Percentiles rank a stretch among this genome's conserved stretches.
Evolutionary conservation across 2,113 vertebrate genomes (phyloP).

Genomic region (Marmota flaviventris): DNA sequence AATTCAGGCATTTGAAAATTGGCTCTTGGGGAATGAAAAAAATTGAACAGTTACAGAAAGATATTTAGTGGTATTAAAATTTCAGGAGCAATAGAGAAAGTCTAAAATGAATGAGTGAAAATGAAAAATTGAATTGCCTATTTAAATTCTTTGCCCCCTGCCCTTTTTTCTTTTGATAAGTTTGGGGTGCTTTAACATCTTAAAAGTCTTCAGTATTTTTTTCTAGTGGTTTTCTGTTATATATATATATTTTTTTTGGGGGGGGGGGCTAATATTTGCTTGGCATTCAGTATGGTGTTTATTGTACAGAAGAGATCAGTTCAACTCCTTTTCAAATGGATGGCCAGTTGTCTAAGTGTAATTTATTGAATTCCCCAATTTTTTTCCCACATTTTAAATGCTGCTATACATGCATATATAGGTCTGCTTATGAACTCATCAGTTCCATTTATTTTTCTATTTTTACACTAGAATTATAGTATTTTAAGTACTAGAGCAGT

Average conservation of each 20-base stretch:
- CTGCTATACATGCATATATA: not conserved
- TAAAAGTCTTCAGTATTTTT: not conserved
- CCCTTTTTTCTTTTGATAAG: not conserved
- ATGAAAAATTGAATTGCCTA: not conserved
- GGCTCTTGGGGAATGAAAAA: not conserved
- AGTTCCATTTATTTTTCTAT: not conserved
- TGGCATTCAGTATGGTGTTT: not conserved
- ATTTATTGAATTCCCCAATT: not conserved
- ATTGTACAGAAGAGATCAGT: not conserved
- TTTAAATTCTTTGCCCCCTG: not conserved
- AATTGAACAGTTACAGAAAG: not conserved
- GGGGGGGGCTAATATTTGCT: not conserved
- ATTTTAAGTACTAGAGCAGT: not conserved
- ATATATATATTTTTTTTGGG: not conserved
- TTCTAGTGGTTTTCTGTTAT: not conserved
- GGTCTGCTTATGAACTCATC: not conserved
- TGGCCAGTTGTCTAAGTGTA: not conserved
- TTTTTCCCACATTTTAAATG: not conserved
- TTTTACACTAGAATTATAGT: not conserved
- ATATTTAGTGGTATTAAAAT: not conserved
- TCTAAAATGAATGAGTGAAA: not conserved
- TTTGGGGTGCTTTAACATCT: not conserved
- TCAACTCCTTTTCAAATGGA: not conserved
- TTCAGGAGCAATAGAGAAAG: not conserved
- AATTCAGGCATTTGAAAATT: slow-evolving; percentile 31